Evolutionary conservation across 2,888 invertebrate species (phyloP), one percentile per base, ranked within the genome.

Genomic region (Synergus gifuensis): DNA sequence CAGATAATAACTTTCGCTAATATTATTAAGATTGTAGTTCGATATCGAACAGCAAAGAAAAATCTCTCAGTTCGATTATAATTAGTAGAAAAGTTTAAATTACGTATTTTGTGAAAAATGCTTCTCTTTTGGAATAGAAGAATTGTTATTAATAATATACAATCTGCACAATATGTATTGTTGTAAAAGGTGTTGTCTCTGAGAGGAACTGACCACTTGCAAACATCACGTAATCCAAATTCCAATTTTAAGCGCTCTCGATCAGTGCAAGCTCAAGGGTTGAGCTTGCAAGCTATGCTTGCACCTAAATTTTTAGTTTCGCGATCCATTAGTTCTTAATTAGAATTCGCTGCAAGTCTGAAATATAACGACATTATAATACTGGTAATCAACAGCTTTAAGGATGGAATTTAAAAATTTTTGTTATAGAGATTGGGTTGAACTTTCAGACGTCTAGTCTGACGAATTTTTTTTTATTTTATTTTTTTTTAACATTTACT

Each of bases 241-340:
- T 8, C 42, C 9, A 66, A 16, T 66, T 66, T 66, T 66, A 66
- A 66, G 9, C 18, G 28, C 28, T 40, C 64, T 66, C 18, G n/a
- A 66, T 66, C 40, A 66, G 40, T n/a, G 40, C 40, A 42, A 18
- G 40, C 36, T 66, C 42, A 66, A 42, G 36, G 64, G 36, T n/a
- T 66, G 36, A 66, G 64, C 36, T 64, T 64, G 40, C 40, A 16
- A 40, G 40, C 40, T n/a, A 66, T 66, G 64, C 42, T 66, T 66
- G 42, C 18, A n/a, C 42, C 64, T 66, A 66, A 66, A 66, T 42
- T 42, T 40, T 9, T 40, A 42, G 11, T 40, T 9, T 66, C 42
- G 42, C 40, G 64, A 40, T n/a, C 64, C 64, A 66, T 66, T 66
- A 66, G 64, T 66, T 66, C 64, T 66, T 66, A 42, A 66, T 66